phyloP scores from a whole-genome alignment of 2,888 invertebrate species.

The Calliphora vomitoria region DNA sequence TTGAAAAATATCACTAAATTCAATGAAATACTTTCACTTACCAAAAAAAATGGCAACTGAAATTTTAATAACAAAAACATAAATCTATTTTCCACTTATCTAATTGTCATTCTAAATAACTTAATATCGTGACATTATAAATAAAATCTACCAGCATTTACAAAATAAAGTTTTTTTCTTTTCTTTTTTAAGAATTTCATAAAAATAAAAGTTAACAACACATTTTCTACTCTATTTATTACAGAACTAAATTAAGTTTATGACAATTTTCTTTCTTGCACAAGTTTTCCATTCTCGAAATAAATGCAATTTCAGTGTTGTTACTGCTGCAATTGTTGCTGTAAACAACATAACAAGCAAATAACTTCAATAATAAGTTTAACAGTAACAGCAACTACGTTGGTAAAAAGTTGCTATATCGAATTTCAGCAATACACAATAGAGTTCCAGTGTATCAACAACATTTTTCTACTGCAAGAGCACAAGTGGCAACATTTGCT shows the following conservation, averaged over 20 bases:
- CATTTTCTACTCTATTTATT: slow-evolving; percentile 78
- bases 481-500: slow-evolving; percentile 17
- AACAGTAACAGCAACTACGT: slow-evolving; percentile 44
- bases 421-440: slow-evolving; percentile 74
- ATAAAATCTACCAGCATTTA: slow-evolving; percentile 30
- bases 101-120: slow-evolving; percentile 35
- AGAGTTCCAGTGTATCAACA: slow-evolving; percentile 44
- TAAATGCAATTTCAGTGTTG: slow-evolving; percentile 40
- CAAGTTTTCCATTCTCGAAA: slow-evolving; percentile 37
- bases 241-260: slow-evolving; percentile 77
- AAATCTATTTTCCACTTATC: background rate
- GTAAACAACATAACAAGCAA: slow-evolving; percentile 70
- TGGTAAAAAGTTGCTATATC: slow-evolving; percentile 59
- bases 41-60: too few species aligned
- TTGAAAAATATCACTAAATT: too few species aligned
- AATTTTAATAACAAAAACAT: too few species aligned
- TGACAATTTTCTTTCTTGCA: slow-evolving; percentile 75
- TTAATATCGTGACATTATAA: slow-evolving; percentile 58
- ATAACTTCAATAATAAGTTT: slow-evolving; percentile 72
- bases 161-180: slow-evolving; percentile 22
- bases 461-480: slow-evolving; percentile 12
- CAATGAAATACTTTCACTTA: too few species aligned
- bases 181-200: background rate
- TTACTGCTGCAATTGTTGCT: slow-evolving; percentile 31
- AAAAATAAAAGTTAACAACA: slow-evolving; percentile 68